Base-by-base conservation (phyloP, 2,113 vertebrate species). In the Nycticebus coucang region DNA sequence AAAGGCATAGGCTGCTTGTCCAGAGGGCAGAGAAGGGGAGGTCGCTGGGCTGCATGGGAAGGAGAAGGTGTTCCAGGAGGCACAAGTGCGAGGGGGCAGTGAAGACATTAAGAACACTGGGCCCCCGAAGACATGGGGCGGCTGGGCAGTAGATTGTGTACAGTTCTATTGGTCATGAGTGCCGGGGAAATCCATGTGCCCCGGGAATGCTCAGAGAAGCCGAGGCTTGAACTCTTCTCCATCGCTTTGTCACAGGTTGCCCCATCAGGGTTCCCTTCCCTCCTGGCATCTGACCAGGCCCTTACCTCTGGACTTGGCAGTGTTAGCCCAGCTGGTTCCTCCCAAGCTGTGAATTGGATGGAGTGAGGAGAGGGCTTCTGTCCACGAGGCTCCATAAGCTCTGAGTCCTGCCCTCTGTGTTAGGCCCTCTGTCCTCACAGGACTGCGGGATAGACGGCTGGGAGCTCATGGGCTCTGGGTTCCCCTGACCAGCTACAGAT, bases 211-310 rank as follows among this genome's bases (percentile, higher is more conserved):
- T 85, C 35, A 37, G 66, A 60, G 95, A 50, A 74, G 66, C 17
- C 0, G 0, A 30, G n/a, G n/a, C 33, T 24, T 89, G 41, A 2
- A 4, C 26, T 24, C 62, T 78, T 53, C 14, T 15, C 7, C 17
- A 8, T 12, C 7, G 12, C 13, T 15, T 60, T 45, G 19, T 55
- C 37, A 30, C 41, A 8, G 71, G 30, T 45, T n/a, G 35, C 30
- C 62, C 21, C 2, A 0, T 41, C 7, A 1, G 35, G 37, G 13
- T 17, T 26, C 28, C 50, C 17, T 53, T 85, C 26, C 72, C 24
- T 11, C 71, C 53, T 33, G 53, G 30, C 21, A 5, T n/a, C 55
- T 35, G 8, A 4, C 50, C 41, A 72, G 13, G 9, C 11, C 41
- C 74, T 80, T 77, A 30, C 9, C 28, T 22, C 13, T 35, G 50